These are phyloP conservation scores for Danionella dracula DNA, from an alignment of 2,797 vertebrate species.

Conservation along the genomic window DNA sequence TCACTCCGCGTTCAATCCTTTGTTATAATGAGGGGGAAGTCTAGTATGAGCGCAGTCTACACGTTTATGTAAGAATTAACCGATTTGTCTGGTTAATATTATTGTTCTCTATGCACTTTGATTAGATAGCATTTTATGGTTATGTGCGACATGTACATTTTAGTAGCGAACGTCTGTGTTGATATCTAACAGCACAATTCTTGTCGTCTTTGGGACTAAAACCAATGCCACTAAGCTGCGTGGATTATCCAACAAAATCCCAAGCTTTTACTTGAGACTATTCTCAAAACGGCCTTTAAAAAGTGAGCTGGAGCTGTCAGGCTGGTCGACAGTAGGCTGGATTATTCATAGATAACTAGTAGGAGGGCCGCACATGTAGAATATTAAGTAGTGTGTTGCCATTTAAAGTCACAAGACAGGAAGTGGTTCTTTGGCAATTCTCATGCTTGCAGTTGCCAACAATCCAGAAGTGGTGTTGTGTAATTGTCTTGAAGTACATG, in stretches of 20 bases:
- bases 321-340: constrained; percentile 31
- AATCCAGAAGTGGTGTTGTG: constrained; percentile 13
- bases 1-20: constrained; percentile 22
- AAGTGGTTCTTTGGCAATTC: constrained; percentile 15
- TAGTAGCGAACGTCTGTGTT: not conserved
- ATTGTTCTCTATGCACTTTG: not conserved
- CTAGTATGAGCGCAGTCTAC: not conserved
- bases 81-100: not conserved
- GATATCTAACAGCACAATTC: not conserved
- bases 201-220: constrained; percentile 16
- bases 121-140: not conserved
- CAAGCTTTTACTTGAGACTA: not conserved
- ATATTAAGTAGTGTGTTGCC: not conserved
- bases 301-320: constrained; percentile 32
- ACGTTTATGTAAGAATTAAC: constrained; percentile 5
- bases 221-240: not conserved
- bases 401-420: constrained; percentile 17
- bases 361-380: not conserved
- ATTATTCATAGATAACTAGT: constrained; percentile 24
- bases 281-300: constrained; percentile 23
- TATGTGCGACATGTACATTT: not conserved
- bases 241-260: not conserved
- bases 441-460: constrained; percentile 3
- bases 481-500: constrained; percentile 24
- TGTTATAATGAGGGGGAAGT: constrained; percentile 27